These are phyloP conservation scores for Puma concolor DNA, from an alignment of 2,113 vertebrate species.

Conservation along the genomic window DNA sequence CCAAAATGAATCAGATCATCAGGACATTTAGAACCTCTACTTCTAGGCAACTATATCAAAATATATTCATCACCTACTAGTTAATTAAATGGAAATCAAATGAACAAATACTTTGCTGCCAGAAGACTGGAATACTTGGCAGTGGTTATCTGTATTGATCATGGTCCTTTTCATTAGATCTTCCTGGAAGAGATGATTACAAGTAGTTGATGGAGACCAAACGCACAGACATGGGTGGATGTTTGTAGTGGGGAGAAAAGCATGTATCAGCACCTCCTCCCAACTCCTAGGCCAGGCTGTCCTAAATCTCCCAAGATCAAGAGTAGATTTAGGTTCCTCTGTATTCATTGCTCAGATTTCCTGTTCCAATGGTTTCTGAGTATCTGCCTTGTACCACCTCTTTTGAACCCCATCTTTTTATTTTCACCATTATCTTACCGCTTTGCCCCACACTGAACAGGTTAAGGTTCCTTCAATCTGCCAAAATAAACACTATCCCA, in stretches of 20 bases:
- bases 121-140: neutral
- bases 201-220: neutral
- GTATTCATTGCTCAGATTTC: neutral
- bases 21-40: neutral
- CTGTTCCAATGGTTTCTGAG: neutral
- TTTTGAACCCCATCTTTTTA: neutral
- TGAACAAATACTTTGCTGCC: constrained; percentile 42
- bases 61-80: constrained; percentile 32
- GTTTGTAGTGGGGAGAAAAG: neutral
- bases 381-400: neutral
- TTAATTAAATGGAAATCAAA: constrained; percentile 60
- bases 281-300: neutral
- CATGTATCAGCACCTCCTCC: fast-evolving
- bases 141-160: constrained; percentile 48
- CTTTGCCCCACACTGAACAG: neutral
- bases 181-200: neutral
- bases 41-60: constrained; percentile 8
- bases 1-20: constrained; percentile 25
- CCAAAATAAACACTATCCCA: neutral
- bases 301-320: neutral
- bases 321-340: neutral
- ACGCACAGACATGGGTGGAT: neutral
- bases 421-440: neutral
- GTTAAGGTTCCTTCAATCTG: neutral
- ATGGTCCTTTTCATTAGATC: constrained; percentile 24